These are phyloP conservation scores for Ethmia dodecea DNA, from an alignment of 2,888 invertebrate species.

Conservation along the genomic window DNA sequence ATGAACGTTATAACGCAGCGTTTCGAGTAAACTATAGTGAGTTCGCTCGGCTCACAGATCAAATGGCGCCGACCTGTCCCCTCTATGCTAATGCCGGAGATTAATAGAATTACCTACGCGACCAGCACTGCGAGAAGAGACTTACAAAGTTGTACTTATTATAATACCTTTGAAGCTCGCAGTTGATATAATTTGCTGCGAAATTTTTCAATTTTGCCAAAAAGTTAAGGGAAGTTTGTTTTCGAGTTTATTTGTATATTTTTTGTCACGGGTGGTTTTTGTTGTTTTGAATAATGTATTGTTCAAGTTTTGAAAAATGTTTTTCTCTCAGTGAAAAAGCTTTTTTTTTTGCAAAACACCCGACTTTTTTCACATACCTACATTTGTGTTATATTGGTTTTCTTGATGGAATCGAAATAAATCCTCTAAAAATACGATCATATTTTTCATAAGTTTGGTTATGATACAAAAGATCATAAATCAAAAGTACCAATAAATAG, in stretches of 20 bases:
- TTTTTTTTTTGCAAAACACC: too few species aligned
- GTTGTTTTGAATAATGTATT: too few species aligned
- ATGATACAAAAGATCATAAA: conserved; percentile 38
- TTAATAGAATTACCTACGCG: conserved; percentile 60
- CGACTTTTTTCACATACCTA: too few species aligned
- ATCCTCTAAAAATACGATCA: too few species aligned
- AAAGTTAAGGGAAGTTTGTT: conserved; percentile 10
- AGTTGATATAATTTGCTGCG: conserved; percentile 21
- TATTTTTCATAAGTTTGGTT: too few species aligned
- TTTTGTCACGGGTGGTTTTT: conserved; percentile 8
- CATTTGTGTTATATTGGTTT: too few species aligned
- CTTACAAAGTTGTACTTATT: conserved; percentile 41
- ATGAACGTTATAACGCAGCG: conserved; percentile 40
- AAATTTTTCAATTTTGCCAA: conserved; percentile 19
- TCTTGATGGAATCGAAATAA: too few species aligned
- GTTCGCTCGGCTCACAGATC: conserved; percentile 40
- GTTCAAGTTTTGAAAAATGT: too few species aligned
- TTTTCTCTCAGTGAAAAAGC: too few species aligned
- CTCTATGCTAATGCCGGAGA: conserved; percentile 57
- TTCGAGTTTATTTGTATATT: conserved; percentile 5
- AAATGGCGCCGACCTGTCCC: conserved; percentile 54
- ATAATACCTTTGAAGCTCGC: conserved; percentile 37
- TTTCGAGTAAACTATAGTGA: conserved; percentile 42
- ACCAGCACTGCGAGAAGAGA: conserved; percentile 30
- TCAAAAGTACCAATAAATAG: conserved; percentile 44